Evolutionary conservation across 2,113 vertebrate genomes (phyloP).

Genomic region (Lichenostomus cassidix): DNA sequence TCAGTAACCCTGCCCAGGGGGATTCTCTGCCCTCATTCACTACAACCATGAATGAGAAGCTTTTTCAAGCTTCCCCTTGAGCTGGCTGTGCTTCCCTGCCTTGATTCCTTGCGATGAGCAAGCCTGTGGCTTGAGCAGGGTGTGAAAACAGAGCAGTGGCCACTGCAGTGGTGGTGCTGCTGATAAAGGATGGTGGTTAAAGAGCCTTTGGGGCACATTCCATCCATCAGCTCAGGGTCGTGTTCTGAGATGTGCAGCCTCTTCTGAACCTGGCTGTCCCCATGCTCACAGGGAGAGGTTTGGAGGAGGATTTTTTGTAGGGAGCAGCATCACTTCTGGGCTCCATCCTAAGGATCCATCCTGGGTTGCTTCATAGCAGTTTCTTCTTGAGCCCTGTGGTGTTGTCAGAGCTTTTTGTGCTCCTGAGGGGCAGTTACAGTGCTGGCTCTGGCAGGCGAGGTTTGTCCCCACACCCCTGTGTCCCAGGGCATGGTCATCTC

Average conservation of each 20-base stretch:
- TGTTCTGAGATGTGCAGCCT: not conserved
- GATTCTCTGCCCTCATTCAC: not conserved
- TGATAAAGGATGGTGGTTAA: not conserved
- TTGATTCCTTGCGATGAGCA: not conserved
- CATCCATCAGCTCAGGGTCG: rapidly evolving
- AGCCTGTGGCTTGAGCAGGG: not conserved
- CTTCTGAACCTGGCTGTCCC: not conserved
- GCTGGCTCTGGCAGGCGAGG: not conserved
- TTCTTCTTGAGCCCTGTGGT: not conserved
- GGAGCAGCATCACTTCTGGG: not conserved
- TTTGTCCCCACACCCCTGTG: not conserved
- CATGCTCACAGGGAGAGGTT: rapidly evolving
- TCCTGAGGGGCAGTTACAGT: not conserved
- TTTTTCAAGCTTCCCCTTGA: not conserved
- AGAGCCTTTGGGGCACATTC: rapidly evolving
- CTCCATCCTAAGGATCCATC: not conserved
- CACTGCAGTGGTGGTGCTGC: not conserved
- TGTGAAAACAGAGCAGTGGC: not conserved
- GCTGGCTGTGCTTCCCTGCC: not conserved
- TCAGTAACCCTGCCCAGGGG: not conserved
- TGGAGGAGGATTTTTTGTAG: not conserved
- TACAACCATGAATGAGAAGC: not conserved
- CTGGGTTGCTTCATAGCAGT: not conserved
- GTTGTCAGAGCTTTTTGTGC: not conserved
- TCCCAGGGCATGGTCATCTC: not conserved